Percentiles rank a stretch among this genome's conserved stretches.
These are phyloP conservation scores for Aphaenogaster floridana DNA, from an alignment of 1,140 invertebrate species.

Conservation along the genomic window DNA sequence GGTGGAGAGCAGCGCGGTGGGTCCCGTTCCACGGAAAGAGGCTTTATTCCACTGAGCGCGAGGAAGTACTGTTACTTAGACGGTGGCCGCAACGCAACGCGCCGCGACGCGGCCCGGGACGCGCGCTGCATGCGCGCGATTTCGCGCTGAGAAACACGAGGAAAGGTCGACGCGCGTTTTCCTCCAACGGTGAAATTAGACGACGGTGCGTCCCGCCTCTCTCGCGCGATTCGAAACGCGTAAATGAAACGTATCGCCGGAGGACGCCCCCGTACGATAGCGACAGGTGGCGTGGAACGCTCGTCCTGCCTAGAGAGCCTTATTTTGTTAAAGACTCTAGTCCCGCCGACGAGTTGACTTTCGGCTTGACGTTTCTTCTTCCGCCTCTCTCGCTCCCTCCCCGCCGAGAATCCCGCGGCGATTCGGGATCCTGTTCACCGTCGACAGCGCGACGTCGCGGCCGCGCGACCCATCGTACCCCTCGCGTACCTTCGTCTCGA, in stretches of 20 bases:
- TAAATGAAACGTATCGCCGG: not conserved
- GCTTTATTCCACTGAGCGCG: slow-evolving; percentile 73
- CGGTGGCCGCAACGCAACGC: slow-evolving; percentile 63
- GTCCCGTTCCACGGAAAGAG: slow-evolving; percentile 80
- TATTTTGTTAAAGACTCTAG: too few relatives aligned
- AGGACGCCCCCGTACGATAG: not conserved
- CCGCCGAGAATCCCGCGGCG: not conserved
- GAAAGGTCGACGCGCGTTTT: too few relatives aligned
- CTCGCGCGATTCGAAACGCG: not conserved
- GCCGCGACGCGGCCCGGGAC: slow-evolving; percentile 57
- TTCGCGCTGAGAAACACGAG: not conserved
- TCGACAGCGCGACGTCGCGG: not conserved
- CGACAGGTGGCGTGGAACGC: slow-evolving; percentile 14
- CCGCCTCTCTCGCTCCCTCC: not conserved
- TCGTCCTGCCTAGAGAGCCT: not conserved
- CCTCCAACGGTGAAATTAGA: too few relatives aligned
- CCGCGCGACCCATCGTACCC: not conserved
- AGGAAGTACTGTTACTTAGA: slow-evolving; percentile 82
- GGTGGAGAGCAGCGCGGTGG: slow-evolving; percentile 65
- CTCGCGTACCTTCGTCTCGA: not conserved
- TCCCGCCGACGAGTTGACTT: not conserved
- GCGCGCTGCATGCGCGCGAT: slow-evolving; percentile 52
- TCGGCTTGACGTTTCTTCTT: not conserved
- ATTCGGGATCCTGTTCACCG: not conserved
- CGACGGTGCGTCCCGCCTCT: not conserved